Evolutionary conservation across 2,888 invertebrate genomes (phyloP).

Genomic region (Meta bourneti): DNA sequence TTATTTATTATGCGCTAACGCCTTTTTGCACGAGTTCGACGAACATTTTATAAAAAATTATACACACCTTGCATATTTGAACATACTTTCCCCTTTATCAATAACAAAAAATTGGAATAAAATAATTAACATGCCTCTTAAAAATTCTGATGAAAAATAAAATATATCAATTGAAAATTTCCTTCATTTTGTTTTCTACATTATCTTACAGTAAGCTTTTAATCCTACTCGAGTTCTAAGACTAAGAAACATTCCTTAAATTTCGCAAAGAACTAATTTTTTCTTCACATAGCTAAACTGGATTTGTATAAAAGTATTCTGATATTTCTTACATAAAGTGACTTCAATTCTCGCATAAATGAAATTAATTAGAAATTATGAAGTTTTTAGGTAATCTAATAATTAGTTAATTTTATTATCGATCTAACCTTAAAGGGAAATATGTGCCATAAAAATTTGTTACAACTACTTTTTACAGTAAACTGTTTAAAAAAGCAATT

Average conservation of each 20-base stretch:
- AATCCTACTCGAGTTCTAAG: background rate
- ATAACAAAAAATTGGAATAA: background rate
- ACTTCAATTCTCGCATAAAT: background rate
- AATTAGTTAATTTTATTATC: background rate
- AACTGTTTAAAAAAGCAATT: too few relatives aligned
- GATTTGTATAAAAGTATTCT: too few relatives aligned
- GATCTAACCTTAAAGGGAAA: background rate
- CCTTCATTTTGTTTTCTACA: conserved; percentile 5
- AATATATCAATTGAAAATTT: conserved; percentile 18
- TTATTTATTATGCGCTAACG: background rate
- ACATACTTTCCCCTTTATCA: background rate
- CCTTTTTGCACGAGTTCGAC: background rate
- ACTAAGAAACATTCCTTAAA: background rate
- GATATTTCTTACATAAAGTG: too few relatives aligned
- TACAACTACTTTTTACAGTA: too few relatives aligned
- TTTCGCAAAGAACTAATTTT: background rate
- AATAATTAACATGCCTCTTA: conserved; percentile 13
- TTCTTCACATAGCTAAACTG: background rate
- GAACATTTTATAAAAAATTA: background rate
- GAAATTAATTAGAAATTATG: background rate
- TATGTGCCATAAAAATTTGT: too few relatives aligned
- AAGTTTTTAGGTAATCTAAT: too few relatives aligned
- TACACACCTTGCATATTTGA: too few relatives aligned
- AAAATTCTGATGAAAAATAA: background rate
- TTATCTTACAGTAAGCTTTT: conserved; percentile 21